Base-by-base conservation (phyloP, 2,888 invertebrate species). In the Cheiracanthium punctorium region DNA sequence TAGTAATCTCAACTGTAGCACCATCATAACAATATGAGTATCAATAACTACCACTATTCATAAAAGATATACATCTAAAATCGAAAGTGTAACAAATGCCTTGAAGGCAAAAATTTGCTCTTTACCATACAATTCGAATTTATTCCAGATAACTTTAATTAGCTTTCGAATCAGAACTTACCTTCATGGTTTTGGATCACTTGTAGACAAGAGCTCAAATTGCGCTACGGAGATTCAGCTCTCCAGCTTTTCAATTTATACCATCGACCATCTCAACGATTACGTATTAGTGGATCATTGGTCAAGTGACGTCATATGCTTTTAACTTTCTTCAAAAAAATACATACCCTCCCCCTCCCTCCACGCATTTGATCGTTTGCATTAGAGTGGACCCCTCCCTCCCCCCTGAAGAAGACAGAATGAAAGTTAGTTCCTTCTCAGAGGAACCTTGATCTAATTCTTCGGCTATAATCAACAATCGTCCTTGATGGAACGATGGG, bases 391-490 rank as follows among this genome's bases (percentile, higher is more conserved):
- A 33, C 67, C 79, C 84, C 71, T 65, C 43, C 48, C n/a, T n/a
- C n/a, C 71, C 30, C 10, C 64, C 28, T 17, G 10, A 20, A 65
- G 41, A 43, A 32, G 20, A 32, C 29, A 41, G 32, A 48, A 48
- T 28, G 41, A 71, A 48, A 86, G 71, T 58, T 30, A 71, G 76
- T 73, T 80, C 79, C 74, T 71, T 80, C 64, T 73, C 43, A 29
- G 24, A 58, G 41, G 67, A 76, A 80, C 86, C 86, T 86, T 86
- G 86, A 86, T 86, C 86, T 76, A 86, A 80, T 76, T 86, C 75
- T 86, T 24, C 33, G n/a, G 58, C 41, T 71, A 41, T 84, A 79
- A 85, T 79, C 67, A 85, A 72, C 74, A 41, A 80, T 85, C 79
- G 79, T 67, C 79, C 79, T 79, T 85, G 84, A 74, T 74, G 58